These are phyloP conservation scores for Automeris io DNA, from an alignment of 2,888 invertebrate genomes.

Conservation along the genomic window DNA sequence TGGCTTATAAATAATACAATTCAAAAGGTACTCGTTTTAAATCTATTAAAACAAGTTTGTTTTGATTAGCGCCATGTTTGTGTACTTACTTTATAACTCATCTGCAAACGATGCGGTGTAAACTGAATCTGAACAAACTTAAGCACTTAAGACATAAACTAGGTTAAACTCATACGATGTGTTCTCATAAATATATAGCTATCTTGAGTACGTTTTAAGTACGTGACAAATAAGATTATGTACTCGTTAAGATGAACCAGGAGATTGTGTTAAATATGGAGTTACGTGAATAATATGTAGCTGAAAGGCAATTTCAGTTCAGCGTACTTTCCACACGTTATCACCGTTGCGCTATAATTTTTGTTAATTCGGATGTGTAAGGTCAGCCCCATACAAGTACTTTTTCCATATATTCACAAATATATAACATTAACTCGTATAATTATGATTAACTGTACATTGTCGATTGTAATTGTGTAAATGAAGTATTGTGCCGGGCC, in stretches of 20 bases:
- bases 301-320: not conserved
- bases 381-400: too few relatives aligned
- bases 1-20: not conserved
- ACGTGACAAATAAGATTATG: constrained; percentile 11
- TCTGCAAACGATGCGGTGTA: not conserved
- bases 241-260: not conserved
- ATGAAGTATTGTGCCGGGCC: too few relatives aligned
- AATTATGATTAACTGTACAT: too few relatives aligned
- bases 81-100: not conserved
- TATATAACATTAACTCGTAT: too few relatives aligned
- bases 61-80: not conserved
- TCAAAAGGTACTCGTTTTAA: not conserved
- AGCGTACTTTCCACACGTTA: not conserved
- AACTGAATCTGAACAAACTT: constrained; percentile 7
- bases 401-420: too few relatives aligned
- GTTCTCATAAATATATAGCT: constrained; percentile 6
- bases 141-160: constrained; percentile 9
- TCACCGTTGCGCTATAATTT: too few relatives aligned
- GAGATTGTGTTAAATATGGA: not conserved
- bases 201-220: constrained; percentile 5
- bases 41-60: not conserved
- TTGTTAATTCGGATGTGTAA: too few relatives aligned
- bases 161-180: constrained; percentile 6
- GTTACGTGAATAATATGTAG: not conserved
- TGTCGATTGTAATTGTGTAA: too few relatives aligned